Percentiles rank a stretch among this genome's conserved stretches.
Evolutionary conservation across 2,797 vertebrate species (phyloP).

Genomic region (Leuciscus waleckii): DNA sequence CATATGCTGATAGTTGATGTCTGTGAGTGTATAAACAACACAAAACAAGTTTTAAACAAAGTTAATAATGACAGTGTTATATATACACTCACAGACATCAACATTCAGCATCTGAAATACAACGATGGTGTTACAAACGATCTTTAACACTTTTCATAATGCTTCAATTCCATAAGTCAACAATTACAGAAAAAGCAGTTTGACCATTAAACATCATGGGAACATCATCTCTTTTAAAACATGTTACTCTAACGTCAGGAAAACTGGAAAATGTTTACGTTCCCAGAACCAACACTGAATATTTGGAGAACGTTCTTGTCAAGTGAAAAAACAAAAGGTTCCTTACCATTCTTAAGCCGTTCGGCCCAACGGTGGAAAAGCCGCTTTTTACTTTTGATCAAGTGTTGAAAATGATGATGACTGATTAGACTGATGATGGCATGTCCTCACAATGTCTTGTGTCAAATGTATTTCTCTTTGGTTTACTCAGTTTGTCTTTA

Average conservation of each 20-base stretch:
- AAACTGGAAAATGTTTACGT: background rate
- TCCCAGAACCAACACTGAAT: background rate
- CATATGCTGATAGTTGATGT: background rate
- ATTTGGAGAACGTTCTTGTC: background rate
- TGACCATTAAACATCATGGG: background rate
- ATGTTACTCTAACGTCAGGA: background rate
- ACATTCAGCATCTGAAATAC: background rate
- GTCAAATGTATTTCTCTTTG: background rate
- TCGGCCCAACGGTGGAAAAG: too few relatives aligned
- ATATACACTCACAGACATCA: background rate
- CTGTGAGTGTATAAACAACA: background rate
- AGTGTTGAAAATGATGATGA: too few relatives aligned
- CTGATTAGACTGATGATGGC: too few relatives aligned
- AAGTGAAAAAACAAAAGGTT: too few relatives aligned
- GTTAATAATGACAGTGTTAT: background rate
- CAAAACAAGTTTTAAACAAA: background rate
- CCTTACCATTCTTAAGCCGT: too few relatives aligned
- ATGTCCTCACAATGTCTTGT: too few relatives aligned
- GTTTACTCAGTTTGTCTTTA: slow-evolving; percentile 89
- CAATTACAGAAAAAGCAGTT: background rate
- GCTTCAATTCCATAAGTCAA: background rate
- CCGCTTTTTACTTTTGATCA: background rate
- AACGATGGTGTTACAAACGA: background rate
- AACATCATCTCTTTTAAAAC: background rate
- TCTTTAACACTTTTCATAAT: background rate